Base-by-base conservation (phyloP, 2,888 invertebrate species). In the Eristalis intricaria region DNA sequence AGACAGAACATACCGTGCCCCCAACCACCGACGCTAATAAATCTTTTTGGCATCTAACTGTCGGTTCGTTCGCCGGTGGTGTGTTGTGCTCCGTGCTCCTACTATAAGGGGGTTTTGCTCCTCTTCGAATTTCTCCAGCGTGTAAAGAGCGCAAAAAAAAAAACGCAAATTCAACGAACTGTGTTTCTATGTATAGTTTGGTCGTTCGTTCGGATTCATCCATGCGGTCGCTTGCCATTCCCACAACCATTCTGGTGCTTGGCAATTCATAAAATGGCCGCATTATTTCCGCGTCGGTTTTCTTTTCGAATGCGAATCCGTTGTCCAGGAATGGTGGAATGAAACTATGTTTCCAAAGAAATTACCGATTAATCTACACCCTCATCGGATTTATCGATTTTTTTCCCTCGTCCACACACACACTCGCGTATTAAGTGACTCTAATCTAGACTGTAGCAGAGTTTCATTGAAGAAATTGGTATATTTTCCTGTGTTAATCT, bases 261-360 rank as follows among this genome's bases (percentile, higher is more conserved):
- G 50, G 50, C 50, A 19, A 35, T 69, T 22, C 15, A 38, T 15
- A 71, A 61, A 71, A 71, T 71, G 61, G 71, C 38, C 38, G 71
- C 61, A 32, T 61, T 43, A 43, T 19, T 61, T 71, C 61, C 40
- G 61, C 40, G 40, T 61, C 38, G 22, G 15, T 43, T 68, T 50
- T 40, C 29, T 56, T 29, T 50, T 50, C 50, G 19, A 50, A 50
- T 50, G 8, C 50, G 19, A 19, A 19, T 50, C 50, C 50, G 50
- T 50, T 50, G 50, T 50, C 50, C 50, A 19, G 50, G 50, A 50
- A 50, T 50, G 50, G 50, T 50, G 50, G 50, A 50, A 50, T 50
- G 50, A 50, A 50, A 50, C 50, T 50, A 50, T 50, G 50, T 50
- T 50, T 50, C 19, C 0, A 50, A 50, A 50, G 50, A 50, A 32